Base-by-base conservation (phyloP, 2,797 vertebrate genomes). In the Rhinella marina region DNA sequence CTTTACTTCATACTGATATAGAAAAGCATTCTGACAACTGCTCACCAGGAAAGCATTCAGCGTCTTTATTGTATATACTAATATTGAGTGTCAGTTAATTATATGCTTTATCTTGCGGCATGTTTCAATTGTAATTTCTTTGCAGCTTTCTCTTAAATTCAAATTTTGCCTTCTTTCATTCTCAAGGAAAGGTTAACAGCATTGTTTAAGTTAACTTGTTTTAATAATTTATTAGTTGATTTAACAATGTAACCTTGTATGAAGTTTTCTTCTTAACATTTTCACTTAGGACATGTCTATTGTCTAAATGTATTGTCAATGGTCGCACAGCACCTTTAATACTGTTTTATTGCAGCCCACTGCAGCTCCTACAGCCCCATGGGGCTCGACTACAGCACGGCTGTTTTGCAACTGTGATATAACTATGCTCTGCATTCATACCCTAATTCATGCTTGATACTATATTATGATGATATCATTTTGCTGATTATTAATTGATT, bases 51-150 rank as follows among this genome's bases (percentile, higher is more conserved):
- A 72, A 21, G 2, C 29, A 21, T 72, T 72, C 41, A 41, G 17
- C 17, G 41, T 72, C 70, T 72, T 72, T 41, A 72, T 72, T 72
- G 70, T 41, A 9, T 72, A 72, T 72, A 72, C 32, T 75, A 75
- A 23, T 72, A 72, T 75, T 50, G 72, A 50, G 41, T 48, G 12
- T 3, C 72, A 75, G 17, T 50, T 75, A 75, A 75, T 50, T 48
- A 41, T 32, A 72, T 41, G 68, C 25, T 32, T 3, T 72, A 5
- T 75, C 32, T 23, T 50, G 19, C 9, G 11, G 21, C 41, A 23
- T 12, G 19, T 50, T 73, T 73, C 70, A 21, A 21, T 48, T 50
- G 41, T 75, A 21, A 41, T 72, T 41, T 72, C 19, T 75, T 75
- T 50, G 41, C 41, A 23, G 41, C 3, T 75, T 75, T 75, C 21